Conservation (phyloP, 2,113 vertebrate genomes). For the Dicaeum eximium region DNA sequence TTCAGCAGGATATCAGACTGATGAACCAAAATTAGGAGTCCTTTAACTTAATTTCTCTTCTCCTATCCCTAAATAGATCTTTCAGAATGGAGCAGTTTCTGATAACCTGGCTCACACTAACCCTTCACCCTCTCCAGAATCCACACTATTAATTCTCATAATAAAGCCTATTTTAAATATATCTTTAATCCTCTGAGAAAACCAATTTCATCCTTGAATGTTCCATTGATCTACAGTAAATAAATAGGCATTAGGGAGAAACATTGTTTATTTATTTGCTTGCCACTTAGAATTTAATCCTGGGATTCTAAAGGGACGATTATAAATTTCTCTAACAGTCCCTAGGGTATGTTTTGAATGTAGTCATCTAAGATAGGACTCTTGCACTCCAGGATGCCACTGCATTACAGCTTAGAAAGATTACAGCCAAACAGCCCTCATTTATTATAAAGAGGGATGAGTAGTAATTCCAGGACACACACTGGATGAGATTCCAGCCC, state of each 20-base stretch:
- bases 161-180: slow-evolving; percentile 49
- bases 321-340: slow-evolving; percentile 50
- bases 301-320: slow-evolving; percentile 25
- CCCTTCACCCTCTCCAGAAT: background rate
- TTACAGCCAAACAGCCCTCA: slow-evolving; percentile 26
- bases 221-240: slow-evolving; percentile 54
- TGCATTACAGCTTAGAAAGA: slow-evolving; percentile 23
- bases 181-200: slow-evolving; percentile 46
- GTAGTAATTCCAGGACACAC: background rate
- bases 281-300: slow-evolving; percentile 53
- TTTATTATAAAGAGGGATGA: slow-evolving; percentile 33
- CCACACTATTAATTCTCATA: background rate
- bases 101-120: background rate
- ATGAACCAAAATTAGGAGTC: background rate
- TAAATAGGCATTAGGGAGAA: slow-evolving; percentile 53
- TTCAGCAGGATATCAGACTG: background rate
- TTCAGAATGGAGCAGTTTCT: background rate
- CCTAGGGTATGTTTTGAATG: slow-evolving; percentile 16
- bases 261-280: slow-evolving; percentile 55
- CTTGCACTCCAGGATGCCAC: background rate
- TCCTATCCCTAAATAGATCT: background rate
- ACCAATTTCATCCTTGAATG: slow-evolving; percentile 58
- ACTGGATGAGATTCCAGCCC: background rate
- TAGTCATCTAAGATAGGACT: slow-evolving; percentile 31
- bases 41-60: background rate